phyloP scores from a whole-genome alignment of 2,113 vertebrate species.

The Apus apus region DNA sequence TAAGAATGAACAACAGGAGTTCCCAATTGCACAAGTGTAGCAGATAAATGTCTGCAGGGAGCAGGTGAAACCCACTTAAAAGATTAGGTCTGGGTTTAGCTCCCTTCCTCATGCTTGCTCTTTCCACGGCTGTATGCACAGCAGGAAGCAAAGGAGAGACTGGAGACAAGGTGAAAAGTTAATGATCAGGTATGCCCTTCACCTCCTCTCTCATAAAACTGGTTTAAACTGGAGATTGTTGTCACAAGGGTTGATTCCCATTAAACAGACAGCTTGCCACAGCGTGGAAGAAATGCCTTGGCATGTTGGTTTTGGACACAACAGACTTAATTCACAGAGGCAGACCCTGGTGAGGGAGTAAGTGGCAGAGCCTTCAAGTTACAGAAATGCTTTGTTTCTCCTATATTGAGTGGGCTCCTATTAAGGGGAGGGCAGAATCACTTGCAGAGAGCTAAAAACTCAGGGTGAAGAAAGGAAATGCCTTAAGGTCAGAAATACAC shows the following conservation, averaged over 20 bases:
- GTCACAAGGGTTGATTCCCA: background rate
- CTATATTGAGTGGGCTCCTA: background rate
- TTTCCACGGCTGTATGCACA: background rate
- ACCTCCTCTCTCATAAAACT: background rate
- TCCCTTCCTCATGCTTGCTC: background rate
- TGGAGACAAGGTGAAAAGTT: background rate
- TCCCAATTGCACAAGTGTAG: background rate
- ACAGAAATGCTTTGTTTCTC: background rate
- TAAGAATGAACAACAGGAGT: background rate
- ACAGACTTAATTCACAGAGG: background rate
- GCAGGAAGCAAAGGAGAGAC: background rate
- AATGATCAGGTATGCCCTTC: background rate
- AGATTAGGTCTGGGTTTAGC: background rate
- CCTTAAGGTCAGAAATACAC: background rate
- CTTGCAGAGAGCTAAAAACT: background rate
- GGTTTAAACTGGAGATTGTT: background rate
- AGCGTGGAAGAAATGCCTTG: background rate
- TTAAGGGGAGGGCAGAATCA: background rate
- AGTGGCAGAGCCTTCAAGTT: background rate
- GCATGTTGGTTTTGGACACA: background rate
- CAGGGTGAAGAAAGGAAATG: background rate
- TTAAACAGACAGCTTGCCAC: background rate
- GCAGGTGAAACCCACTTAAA: background rate
- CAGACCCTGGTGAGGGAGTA: background rate
- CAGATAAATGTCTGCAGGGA: background rate